Conservation (phyloP, 2,888 invertebrate species). For the Griposia aprilina region DNA sequence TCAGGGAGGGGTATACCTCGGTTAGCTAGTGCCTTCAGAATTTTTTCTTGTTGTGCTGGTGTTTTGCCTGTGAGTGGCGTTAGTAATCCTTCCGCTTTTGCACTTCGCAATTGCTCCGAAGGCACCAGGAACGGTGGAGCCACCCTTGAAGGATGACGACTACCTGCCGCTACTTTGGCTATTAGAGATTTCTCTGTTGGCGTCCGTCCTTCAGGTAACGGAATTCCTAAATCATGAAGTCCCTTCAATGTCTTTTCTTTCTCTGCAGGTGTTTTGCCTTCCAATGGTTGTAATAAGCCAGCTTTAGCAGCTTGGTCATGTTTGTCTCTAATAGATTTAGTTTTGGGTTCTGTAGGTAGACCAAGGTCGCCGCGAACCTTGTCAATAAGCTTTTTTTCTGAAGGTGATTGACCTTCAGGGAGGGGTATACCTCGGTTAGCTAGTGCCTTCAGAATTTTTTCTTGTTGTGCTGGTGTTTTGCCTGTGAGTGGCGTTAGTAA, state of each 20-base stretch:
- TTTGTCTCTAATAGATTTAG: slow-evolving; percentile 60
- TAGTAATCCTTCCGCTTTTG: slow-evolving; percentile 50
- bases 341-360: slow-evolving; percentile 46
- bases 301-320: slow-evolving; percentile 57
- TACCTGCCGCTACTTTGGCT: slow-evolving; percentile 24
- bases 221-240: neutral
- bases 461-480: too few relatives aligned
- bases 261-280: slow-evolving; percentile 61
- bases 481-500: too few relatives aligned
- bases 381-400: slow-evolving; percentile 63
- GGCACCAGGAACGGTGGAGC: neutral
- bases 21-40: too few relatives aligned
- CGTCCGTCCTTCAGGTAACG: slow-evolving; percentile 32
- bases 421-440: too few relatives aligned
- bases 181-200: slow-evolving; percentile 56
- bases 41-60: slow-evolving; percentile 31
- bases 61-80: slow-evolving; percentile 65
- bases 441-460: too few relatives aligned
- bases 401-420: slow-evolving; percentile 64
- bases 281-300: too few relatives aligned
- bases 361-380: slow-evolving; percentile 59
- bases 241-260: slow-evolving; percentile 66
- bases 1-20: slow-evolving; percentile 5
- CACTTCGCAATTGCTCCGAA: neutral
- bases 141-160: slow-evolving; percentile 24